These are phyloP conservation scores for Dendropsophus ebraccatus DNA, from an alignment of 2,113 vertebrate species.

Conservation along the genomic window DNA sequence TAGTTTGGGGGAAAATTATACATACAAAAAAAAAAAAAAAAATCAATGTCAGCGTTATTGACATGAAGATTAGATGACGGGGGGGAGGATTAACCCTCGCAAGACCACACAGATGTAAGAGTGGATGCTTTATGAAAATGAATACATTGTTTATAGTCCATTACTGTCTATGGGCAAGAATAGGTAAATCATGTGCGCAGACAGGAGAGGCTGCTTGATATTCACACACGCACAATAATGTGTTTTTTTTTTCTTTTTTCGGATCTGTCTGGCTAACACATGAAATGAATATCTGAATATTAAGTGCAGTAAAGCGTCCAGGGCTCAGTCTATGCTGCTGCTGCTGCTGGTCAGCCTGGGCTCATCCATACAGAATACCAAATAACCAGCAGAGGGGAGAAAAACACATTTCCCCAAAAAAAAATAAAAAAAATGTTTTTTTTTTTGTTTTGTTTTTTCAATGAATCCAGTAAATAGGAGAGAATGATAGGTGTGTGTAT, in stretches of 20 bases:
- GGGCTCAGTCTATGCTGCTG: neutral
- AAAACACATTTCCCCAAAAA: too few relatives aligned
- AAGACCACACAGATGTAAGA: too few relatives aligned
- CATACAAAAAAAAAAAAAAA: too few relatives aligned
- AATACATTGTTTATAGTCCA: neutral
- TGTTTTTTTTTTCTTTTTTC: neutral
- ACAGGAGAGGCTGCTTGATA: neutral
- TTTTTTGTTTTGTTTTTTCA: too few relatives aligned
- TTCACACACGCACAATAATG: slow-evolving; percentile 14
- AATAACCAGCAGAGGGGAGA: neutral
- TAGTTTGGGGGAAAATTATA: slow-evolving; percentile 11
- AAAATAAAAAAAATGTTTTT: too few relatives aligned
- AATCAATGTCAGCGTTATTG: slow-evolving; percentile 41
- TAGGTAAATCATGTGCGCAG: neutral
- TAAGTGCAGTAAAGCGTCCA: slow-evolving; percentile 21
- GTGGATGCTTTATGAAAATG: neutral
- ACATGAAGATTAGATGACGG: slow-evolving; percentile 3
- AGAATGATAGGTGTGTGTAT: too few relatives aligned
- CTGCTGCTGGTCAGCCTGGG: neutral
- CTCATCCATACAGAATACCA: neutral
- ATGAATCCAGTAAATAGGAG: neutral
- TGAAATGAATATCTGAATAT: slow-evolving; percentile 36
- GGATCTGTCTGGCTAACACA: slow-evolving; percentile 37
- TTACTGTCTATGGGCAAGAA: neutral
- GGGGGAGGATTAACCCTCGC: too few relatives aligned